A percentile compares a stretch with the other conserved stretches of the same genome.
phyloP scores from a whole-genome alignment of 2,888 invertebrate genomes.

The Lithosia quadra region DNA sequence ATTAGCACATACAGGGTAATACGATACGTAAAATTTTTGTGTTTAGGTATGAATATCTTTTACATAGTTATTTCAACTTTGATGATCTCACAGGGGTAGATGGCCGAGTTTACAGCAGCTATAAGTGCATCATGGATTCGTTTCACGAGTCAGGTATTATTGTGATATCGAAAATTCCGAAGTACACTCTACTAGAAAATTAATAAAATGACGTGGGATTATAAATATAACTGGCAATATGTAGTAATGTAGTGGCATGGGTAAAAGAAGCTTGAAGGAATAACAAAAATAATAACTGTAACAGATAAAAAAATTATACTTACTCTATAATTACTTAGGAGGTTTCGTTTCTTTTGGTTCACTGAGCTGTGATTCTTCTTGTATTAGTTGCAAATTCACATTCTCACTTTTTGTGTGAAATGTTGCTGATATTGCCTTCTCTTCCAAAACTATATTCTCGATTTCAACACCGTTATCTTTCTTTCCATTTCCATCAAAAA shows the following conservation, averaged over 20 bases:
- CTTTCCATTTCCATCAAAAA: constrained; percentile 70
- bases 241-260: no score
- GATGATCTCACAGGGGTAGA: no score
- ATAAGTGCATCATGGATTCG: no score
- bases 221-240: no score
- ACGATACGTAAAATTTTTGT: no score
- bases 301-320: constrained; percentile 52
- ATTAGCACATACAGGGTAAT: neutral
- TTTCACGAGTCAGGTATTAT: neutral
- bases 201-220: no score
- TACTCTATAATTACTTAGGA: constrained; percentile 65
- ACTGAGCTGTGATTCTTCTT: constrained; percentile 76
- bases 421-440: constrained; percentile 73
- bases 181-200: no score
- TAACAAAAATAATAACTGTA: neutral
- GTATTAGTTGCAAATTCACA: constrained; percentile 77
- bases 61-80: no score
- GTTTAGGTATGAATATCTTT: neutral
- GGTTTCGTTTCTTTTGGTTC: constrained; percentile 68
- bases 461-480: constrained; percentile 87
- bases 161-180: no score
- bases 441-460: constrained; percentile 86
- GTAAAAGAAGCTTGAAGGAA: no score
- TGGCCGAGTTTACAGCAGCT: no score
- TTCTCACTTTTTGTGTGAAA: constrained; percentile 75